phyloP scores from a whole-genome alignment of 1,140 invertebrate genomes.

The Lordiphosa mommai region DNA sequence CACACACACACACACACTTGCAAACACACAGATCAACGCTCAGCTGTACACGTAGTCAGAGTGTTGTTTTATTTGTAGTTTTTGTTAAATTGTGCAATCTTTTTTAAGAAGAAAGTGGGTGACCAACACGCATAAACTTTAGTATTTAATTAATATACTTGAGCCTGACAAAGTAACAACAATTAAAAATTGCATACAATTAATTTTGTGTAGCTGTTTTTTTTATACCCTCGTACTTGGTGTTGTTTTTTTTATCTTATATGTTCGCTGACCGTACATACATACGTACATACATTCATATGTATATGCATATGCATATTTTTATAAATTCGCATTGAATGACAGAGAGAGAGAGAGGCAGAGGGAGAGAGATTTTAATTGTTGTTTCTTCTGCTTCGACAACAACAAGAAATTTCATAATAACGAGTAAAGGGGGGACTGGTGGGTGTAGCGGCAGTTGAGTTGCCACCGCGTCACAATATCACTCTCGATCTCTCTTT shows the following conservation, averaged over 20 bases:
- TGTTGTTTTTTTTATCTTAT: slow-evolving; percentile 8
- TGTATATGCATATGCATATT: slow-evolving; percentile 1
- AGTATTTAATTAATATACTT: slow-evolving; percentile 30
- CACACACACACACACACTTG: slow-evolving; percentile 20
- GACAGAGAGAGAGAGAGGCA: slow-evolving; percentile 17
- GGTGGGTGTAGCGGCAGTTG: neutral
- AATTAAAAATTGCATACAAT: slow-evolving; percentile 2
- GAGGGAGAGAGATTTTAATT: slow-evolving; percentile 14
- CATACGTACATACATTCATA: slow-evolving; percentile 2
- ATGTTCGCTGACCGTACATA: neutral
- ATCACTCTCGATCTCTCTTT: slow-evolving; percentile 21
- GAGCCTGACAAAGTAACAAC: slow-evolving; percentile 7
- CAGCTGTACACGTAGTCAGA: slow-evolving; percentile 71
- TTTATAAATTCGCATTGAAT: slow-evolving; percentile 17
- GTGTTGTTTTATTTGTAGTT: slow-evolving; percentile 37
- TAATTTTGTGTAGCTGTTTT: neutral
- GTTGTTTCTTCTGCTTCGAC: slow-evolving; percentile 1
- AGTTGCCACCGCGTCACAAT: slow-evolving; percentile 37
- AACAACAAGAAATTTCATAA: slow-evolving; percentile 33
- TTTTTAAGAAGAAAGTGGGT: slow-evolving; percentile 5
- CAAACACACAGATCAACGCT: slow-evolving; percentile 28
- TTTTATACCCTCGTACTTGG: too few species aligned
- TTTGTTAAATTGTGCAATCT: slow-evolving; percentile 59
- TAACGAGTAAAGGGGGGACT: slow-evolving; percentile 1
- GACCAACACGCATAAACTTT: slow-evolving; percentile 9